Percentiles rank a stretch among this genome's conserved stretches.
Evolutionary conservation across 2,113 vertebrate species (phyloP).

Genomic region (Plestiodon gilberti): DNA sequence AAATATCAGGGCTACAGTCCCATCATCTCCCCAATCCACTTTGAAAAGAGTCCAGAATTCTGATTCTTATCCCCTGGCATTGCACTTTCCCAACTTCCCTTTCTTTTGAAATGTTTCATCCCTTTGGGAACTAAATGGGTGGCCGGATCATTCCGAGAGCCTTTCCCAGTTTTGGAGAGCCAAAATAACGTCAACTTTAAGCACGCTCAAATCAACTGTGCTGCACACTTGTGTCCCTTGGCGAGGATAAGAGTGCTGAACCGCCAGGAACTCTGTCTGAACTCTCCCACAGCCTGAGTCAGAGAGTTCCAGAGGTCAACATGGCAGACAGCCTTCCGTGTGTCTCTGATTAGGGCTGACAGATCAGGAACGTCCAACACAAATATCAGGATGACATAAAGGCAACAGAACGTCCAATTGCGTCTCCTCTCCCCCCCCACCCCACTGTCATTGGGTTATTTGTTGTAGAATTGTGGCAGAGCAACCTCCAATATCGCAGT

Average conservation of each 20-base stretch:
- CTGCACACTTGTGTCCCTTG: slow-evolving; percentile 36
- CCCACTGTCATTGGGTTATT: not conserved
- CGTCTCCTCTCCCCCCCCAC: too few species aligned
- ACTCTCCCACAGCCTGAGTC: slow-evolving; percentile 26
- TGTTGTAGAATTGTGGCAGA: not conserved
- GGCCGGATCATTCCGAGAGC: slow-evolving; percentile 54
- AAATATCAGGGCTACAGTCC: too few species aligned
- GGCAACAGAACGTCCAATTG: not conserved
- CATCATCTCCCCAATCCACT: not conserved
- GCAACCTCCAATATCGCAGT: not conserved
- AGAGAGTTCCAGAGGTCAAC: slow-evolving; percentile 20
- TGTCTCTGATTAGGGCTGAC: not conserved
- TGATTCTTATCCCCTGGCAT: slow-evolving; percentile 33
- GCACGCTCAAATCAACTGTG: slow-evolving; percentile 26
- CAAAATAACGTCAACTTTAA: slow-evolving; percentile 52
- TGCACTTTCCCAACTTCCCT: slow-evolving; percentile 58
- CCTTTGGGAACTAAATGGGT: not conserved
- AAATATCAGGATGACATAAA: not conserved
- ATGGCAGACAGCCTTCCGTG: not conserved
- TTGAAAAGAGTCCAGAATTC: not conserved
- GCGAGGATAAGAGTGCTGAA: slow-evolving; percentile 40
- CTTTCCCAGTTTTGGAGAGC: slow-evolving; percentile 46
- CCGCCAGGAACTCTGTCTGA: not conserved
- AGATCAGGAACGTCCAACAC: not conserved
- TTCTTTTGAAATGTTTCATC: slow-evolving; percentile 32